Conservation (phyloP, 2,113 vertebrate species). For the Alces alces region DNA sequence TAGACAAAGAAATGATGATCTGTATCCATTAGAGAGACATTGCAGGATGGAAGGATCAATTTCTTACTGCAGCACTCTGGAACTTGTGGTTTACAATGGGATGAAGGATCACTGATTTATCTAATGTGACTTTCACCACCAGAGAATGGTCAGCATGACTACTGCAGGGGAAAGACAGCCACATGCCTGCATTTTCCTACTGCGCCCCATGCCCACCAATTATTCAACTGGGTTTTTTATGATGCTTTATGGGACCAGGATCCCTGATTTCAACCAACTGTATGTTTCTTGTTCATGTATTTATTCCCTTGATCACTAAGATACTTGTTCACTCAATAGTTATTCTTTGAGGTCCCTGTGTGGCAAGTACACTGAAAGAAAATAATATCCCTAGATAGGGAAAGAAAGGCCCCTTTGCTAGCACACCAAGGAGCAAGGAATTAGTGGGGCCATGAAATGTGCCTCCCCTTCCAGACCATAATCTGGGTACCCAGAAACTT, state of each 20-base stretch:
- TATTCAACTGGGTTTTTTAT: not conserved
- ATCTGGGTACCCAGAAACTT: not conserved
- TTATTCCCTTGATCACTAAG: not conserved
- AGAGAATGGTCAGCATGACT: not conserved
- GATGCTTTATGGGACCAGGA: not conserved
- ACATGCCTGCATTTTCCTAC: not conserved
- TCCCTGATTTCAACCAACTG: not conserved
- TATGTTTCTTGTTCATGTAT: not conserved
- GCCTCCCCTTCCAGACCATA: not conserved
- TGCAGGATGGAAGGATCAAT: not conserved
- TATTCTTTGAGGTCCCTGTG: not conserved
- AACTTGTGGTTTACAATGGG: not conserved
- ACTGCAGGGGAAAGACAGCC: not conserved
- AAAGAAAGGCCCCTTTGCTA: not conserved
- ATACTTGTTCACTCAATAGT: not conserved
- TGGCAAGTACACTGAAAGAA: not conserved
- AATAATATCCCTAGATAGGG: not conserved
- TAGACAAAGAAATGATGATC: slow-evolving; percentile 14
- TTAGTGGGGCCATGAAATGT: not conserved
- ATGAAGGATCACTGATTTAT: slow-evolving; percentile 21
- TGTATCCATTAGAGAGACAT: not conserved
- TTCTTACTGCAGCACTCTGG: not conserved
- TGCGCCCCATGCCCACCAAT: not conserved
- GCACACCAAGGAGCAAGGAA: not conserved
- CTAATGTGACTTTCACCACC: not conserved